Base-by-base conservation (phyloP, 2,113 vertebrate genomes). In the Copsychus sechellarum region DNA sequence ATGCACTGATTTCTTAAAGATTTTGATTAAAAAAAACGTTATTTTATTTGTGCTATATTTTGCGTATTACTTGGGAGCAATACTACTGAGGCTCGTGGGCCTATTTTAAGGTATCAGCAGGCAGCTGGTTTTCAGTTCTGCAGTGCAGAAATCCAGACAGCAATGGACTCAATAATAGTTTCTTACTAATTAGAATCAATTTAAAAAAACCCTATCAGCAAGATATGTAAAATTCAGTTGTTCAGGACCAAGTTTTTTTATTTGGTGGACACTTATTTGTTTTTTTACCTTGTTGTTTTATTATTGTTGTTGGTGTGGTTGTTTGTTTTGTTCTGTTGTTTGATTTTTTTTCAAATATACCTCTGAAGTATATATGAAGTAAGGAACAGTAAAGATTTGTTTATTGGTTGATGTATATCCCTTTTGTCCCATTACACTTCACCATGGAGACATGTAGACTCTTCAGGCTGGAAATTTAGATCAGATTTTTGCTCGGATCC, bases 121-220 rank as follows among this genome's bases (percentile, higher is more conserved):
- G 61, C 69, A 78, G 78, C n/a, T 86, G 79, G 38, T 79, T 86
- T 95, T 73, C 56, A 81, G 42, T 58, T 86, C 57, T 92, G 79
- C 80, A 96, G 26, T 90, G 81, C 78, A 93, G 83, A 93, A 94
- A 81, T 34, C 29, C 57, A 91, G 65, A 34, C 67, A 93, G 48
- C 21, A 70, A 26, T 33, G 26, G 34, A 78, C 22, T 62, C 81
- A 80, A 50, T 60, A 14, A 48, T 23, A 76, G 8, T 48, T 22
- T 62, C 25, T 87, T 38, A 92, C 56, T 88, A 88, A 86, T 70
- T 60, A 71, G 31, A 26, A 89, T 31, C 17, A 47, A 40, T 53
- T 77, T 3, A 0, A 8, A 48, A n/a, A 43, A 51, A 34, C 2
- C 12, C 17, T 45, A 72, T 67, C 38, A n/a, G 10, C 29, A 51